These are phyloP conservation scores for Brachypterus glaber DNA, from an alignment of 2,888 invertebrate species.

Conservation along the genomic window DNA sequence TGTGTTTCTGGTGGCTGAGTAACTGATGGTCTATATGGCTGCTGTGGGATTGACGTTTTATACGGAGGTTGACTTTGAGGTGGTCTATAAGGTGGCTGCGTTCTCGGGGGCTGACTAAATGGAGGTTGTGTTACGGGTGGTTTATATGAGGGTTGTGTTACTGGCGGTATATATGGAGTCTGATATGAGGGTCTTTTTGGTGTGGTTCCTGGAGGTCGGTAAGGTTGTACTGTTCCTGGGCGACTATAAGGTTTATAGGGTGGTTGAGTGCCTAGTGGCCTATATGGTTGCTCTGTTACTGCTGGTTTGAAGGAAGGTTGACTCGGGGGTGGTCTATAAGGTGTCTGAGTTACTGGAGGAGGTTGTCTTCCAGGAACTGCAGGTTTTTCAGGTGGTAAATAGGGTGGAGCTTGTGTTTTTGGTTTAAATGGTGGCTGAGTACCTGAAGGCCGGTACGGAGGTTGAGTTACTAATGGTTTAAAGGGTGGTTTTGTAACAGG, in stretches of 20 bases:
- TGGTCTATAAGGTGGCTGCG: conserved; percentile 1
- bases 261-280: conserved; percentile 12
- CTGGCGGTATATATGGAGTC: too few relatives aligned
- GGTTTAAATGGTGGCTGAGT: conserved; percentile 1
- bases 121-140: conserved; percentile 2
- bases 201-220: too few relatives aligned
- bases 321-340: conserved; percentile 14
- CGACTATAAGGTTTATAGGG: too few relatives aligned
- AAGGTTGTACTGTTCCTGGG: too few relatives aligned
- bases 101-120: not conserved
- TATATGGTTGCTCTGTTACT: conserved; percentile 2
- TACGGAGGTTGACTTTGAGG: conserved; percentile 9
- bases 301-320: conserved; percentile 9
- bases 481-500: conserved; percentile 2
- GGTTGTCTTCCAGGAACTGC: not conserved
- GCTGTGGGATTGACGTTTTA: conserved; percentile 5
- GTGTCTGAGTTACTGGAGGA: conserved; percentile 2
- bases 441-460: not conserved
- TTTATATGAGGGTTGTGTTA: conserved; percentile 21
- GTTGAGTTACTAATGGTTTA: conserved; percentile 7
- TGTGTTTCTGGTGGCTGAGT: conserved; percentile 4
- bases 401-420: not conserved
- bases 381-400: not conserved
- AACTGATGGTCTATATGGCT: conserved; percentile 7
- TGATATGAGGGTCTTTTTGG: too few relatives aligned